These are phyloP conservation scores for Phoebastria nigripes DNA, from an alignment of 2,797 vertebrate genomes.

Conservation along the genomic window DNA sequence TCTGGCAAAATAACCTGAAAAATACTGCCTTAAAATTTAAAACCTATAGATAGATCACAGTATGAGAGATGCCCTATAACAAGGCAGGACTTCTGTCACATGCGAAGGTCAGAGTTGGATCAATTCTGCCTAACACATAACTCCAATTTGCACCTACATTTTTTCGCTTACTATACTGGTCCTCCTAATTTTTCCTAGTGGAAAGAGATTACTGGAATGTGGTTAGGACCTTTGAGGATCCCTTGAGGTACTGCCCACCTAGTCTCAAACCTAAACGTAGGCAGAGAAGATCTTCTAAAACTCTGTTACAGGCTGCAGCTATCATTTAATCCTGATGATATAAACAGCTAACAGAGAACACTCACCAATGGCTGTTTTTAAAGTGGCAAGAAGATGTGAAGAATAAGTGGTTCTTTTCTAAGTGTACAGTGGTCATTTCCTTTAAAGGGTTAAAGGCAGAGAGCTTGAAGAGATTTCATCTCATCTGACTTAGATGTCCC, in stretches of 20 bases:
- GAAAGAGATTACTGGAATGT: neutral
- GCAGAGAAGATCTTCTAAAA: neutral
- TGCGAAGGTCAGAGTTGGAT: neutral
- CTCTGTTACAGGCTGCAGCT: neutral
- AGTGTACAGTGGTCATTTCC: neutral
- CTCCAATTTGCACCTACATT: neutral
- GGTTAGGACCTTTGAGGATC: neutral
- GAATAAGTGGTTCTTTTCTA: neutral
- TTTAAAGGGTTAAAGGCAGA: neutral
- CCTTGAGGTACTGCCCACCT: neutral
- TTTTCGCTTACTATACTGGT: neutral
- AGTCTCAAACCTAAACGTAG: neutral
- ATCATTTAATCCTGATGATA: neutral
- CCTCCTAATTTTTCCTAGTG: neutral
- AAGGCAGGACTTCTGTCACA: neutral
- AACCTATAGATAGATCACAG: neutral
- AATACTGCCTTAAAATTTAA: neutral
- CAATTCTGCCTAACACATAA: neutral
- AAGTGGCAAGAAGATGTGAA: neutral
- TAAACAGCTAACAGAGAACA: neutral
- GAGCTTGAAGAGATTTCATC: neutral
- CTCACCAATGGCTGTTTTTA: neutral
- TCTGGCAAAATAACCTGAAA: neutral
- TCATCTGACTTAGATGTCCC: neutral
- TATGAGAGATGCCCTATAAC: neutral